Conservation (phyloP, 2,888 invertebrate genomes). For the Netelia inedita region DNA sequence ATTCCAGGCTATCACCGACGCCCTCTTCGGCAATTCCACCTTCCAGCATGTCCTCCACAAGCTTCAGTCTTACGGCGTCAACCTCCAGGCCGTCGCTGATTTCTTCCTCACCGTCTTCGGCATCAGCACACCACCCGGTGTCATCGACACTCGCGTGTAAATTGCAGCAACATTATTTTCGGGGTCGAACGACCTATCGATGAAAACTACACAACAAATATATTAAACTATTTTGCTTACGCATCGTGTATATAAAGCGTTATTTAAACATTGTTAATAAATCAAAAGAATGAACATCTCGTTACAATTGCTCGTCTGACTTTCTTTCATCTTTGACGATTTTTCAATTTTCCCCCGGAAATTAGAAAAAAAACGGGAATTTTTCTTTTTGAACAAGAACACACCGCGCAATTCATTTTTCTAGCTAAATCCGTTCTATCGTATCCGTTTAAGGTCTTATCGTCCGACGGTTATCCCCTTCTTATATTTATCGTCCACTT, state of each 20-base stretch:
- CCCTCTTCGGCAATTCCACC: slow-evolving; percentile 58
- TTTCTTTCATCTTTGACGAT: neutral
- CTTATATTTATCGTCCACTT: neutral
- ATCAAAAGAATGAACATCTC: neutral
- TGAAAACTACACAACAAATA: neutral
- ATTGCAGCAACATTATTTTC: neutral
- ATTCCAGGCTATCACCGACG: slow-evolving; percentile 71
- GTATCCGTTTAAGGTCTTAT: slow-evolving; percentile 36
- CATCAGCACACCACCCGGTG: slow-evolving; percentile 64
- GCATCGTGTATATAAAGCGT: neutral
- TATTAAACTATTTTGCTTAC: neutral
- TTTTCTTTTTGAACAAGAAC: neutral
- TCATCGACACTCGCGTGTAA: slow-evolving; percentile 59
- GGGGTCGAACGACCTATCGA: neutral
- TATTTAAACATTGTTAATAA: neutral
- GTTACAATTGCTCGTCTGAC: neutral
- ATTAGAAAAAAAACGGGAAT: neutral
- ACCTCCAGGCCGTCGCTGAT: slow-evolving; percentile 67
- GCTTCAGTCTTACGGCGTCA: slow-evolving; percentile 70
- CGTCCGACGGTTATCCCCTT: slow-evolving; percentile 39
- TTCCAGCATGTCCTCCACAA: slow-evolving; percentile 65
- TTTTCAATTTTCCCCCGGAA: neutral
- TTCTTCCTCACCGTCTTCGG: slow-evolving; percentile 72
- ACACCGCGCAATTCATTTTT: slow-evolving; percentile 17
- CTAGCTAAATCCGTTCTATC: slow-evolving; percentile 45